Percentiles rank a stretch among this genome's conserved stretches.
These are phyloP conservation scores for Seira ritae DNA, from an alignment of 2,888 invertebrate species.

Conservation along the genomic window DNA sequence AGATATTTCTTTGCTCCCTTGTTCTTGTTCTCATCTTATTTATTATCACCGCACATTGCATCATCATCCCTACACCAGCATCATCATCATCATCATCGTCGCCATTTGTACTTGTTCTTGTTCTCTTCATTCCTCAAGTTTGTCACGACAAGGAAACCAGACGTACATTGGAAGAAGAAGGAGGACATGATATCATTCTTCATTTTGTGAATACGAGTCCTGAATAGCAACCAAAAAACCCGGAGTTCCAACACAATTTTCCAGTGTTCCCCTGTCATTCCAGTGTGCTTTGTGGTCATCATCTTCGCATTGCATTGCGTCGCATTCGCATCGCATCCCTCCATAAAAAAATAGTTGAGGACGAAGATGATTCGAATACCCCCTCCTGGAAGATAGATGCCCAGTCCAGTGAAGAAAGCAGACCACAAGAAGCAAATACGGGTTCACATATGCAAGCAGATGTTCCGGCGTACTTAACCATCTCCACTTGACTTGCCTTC, in stretches of 20 bases:
- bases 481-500: conserved; percentile 58
- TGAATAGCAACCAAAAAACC: no score
- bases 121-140: conserved; percentile 61
- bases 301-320: conserved; percentile 17
- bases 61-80: no score
- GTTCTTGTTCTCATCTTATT: conserved; percentile 14
- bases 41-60: conserved; percentile 47
- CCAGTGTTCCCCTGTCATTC: conserved; percentile 32
- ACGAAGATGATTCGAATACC: no score
- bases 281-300: conserved; percentile 39
- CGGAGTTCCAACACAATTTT: no score
- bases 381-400: conserved; percentile 29
- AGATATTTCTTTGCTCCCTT: no score
- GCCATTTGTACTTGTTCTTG: conserved; percentile 46
- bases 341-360: no score
- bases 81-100: conserved; percentile 49
- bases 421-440: no score
- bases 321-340: no score
- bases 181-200: conserved; percentile 13
- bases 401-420: no score
- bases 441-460: conserved; percentile 42
- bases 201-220: conserved; percentile 22
- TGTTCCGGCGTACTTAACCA: conserved; percentile 40
- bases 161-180: neutral
- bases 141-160: conserved; percentile 53